Evolutionary conservation across 2,888 invertebrate species (phyloP), one percentile per base, ranked within the genome.

Genomic region (Platycheirus rosarum): DNA sequence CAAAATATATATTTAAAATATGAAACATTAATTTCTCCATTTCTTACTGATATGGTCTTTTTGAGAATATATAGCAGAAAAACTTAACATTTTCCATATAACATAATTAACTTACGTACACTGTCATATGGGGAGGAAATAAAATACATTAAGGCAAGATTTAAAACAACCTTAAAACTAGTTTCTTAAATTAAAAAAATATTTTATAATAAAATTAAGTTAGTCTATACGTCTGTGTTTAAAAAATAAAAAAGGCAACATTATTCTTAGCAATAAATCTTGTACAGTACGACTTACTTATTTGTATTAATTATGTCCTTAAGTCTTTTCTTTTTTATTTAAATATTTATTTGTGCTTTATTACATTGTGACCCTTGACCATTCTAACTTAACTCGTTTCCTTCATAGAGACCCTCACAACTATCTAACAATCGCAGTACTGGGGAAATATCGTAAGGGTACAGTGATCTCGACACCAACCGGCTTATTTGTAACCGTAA

Each of bases 371-470:
- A 74, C 76, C 44, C 29, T 7, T 16, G 46, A 29, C n/a, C 8
- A 8, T 23, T 23, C 82, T 89, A 95, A 91, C 95, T 95, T 86
- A 94, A 94, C 87, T 95, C 95, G 89, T 95, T 95, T 2, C 95
- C 95, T 91, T 96, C 96, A 89, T 96, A 97, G 86, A 96, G 92
- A 88, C 95, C 94, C 88, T 97, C 97, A 87, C 96, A 96, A 85
- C 94, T 94, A 89, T 96, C 96, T 85, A 97, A 91, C 86, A 97
- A 91, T 89, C 95, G 93, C 85, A 97, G 91, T 73, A 97, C 95
- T 44, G 97, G 97, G 86, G 95, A 95, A 87, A 97, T 97, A 89
- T 97, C 97, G 89, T 97, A 97, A 0, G 97, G 97, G 90, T 97
- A 97, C 57, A 97, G 90, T 85, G 95, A 94, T 87, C 95, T 95